A percentile compares a stretch with the other conserved stretches of the same genome.
phyloP scores from a whole-genome alignment of 2,888 invertebrate species.

The Tryphoninae sp. region DNA sequence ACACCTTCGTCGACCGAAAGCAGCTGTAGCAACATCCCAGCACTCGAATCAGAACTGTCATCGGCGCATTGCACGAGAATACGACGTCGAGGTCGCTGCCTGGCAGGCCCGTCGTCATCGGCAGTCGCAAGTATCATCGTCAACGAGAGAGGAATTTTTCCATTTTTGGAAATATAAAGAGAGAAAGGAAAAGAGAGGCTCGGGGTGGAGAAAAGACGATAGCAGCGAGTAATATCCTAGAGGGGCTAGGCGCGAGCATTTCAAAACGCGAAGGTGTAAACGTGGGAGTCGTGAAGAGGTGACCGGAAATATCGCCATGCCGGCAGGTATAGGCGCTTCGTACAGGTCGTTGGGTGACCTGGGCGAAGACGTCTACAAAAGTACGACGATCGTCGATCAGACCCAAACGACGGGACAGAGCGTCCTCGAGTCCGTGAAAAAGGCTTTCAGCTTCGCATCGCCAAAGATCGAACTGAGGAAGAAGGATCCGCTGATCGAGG shows the following conservation, averaged over 20 bases:
- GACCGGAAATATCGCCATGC: slow-evolving; percentile 82
- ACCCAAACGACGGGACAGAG: slow-evolving; percentile 82
- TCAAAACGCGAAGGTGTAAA: slow-evolving; percentile 32
- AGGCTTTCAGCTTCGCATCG: slow-evolving; percentile 83
- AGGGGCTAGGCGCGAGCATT: slow-evolving; percentile 17
- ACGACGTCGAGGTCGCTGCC: slow-evolving; percentile 58
- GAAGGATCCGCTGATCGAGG: slow-evolving; percentile 79
- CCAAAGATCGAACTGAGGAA: slow-evolving; percentile 79
- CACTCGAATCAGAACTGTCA: slow-evolving; percentile 21
- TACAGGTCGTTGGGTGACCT: slow-evolving; percentile 84
- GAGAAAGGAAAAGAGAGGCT: not conserved
- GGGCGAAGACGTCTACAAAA: slow-evolving; percentile 85
- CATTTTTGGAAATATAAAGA: not conserved
- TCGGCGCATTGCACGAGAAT: slow-evolving; percentile 61
- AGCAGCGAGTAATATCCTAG: not conserved
- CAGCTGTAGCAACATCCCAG: slow-evolving; percentile 52
- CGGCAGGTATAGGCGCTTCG: slow-evolving; percentile 85
- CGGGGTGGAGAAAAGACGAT: not conserved
- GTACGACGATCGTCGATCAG: slow-evolving; percentile 84
- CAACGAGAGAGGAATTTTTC: slow-evolving; percentile 26
- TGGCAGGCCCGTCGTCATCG: slow-evolving; percentile 36
- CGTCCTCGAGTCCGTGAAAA: slow-evolving; percentile 85
- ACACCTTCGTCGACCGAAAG: slow-evolving; percentile 62
- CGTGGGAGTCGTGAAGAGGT: slow-evolving; percentile 51
- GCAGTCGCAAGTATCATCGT: slow-evolving; percentile 47